Base-by-base conservation (phyloP, 1,140 invertebrate species). In the Chionoecetes opilio region DNA sequence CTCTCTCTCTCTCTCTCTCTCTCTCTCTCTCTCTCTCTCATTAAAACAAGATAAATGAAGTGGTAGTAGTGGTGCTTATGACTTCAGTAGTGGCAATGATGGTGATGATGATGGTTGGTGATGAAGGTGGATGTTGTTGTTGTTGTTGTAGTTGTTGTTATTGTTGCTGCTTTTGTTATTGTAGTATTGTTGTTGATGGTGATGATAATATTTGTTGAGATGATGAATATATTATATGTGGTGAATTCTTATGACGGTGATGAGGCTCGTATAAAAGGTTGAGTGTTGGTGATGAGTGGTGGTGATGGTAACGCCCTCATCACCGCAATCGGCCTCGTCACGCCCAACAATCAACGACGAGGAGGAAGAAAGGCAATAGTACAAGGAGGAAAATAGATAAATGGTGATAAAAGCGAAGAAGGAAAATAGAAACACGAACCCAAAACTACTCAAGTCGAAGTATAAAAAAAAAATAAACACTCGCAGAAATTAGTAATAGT, bases 301-400 rank as follows among this genome's bases (percentile, higher is more conserved):
- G 63, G 21, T n/a, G 63, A 75, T 53, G 29, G 26, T 35, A 29
- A 17, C 29, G 89, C 89, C 89, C 53, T 63, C 41, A 2, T 31
- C 89, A 91, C 89, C 26, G 38, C 53, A 53, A n/a, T n/a, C n/a
- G n/a, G n/a, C 87, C 35, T 53, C 89, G 41, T 91, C 89, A 91
- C 89, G 63, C 41, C 29, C 89, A 31, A 26, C 89, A 91, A 91
- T 91, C 89, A 91, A 2, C 89, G 53, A 91, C 41, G n/a, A 46
- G 88, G 3, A 53, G 11, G 88, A 37, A 5, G 88, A 31, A 11
- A 2, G 11, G 8, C 37, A 31, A 14, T 14, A 86, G 41, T 31
- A 53, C 14, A 46, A 53, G 37, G 88, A 41, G 29, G 41, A 53
- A 29, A 3, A 26, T 3, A 31, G 31, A 31, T n/a, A 8, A 82